Evolutionary conservation across 1,140 invertebrate species (phyloP).

Genomic region (Euwallacea fornicatus): DNA sequence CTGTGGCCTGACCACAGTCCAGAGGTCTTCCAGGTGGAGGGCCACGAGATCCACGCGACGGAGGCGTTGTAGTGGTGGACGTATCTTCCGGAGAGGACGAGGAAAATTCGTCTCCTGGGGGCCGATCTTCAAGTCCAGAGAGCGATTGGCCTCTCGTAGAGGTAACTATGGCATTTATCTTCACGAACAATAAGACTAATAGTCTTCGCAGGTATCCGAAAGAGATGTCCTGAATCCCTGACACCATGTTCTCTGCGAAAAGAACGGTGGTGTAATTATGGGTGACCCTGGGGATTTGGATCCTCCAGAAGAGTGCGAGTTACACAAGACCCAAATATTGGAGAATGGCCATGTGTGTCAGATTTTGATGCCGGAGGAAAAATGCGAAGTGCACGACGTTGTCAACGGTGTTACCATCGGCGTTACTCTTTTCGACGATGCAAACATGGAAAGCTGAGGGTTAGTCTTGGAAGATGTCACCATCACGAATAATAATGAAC

Average conservation of each 20-base stretch:
- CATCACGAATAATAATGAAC: constrained; percentile 23
- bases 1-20: constrained; percentile 66
- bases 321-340: constrained; percentile 37
- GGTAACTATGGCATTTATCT: constrained; percentile 13
- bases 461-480: constrained; percentile 17
- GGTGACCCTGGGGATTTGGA: constrained; percentile 31
- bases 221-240: constrained; percentile 49
- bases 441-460: constrained; percentile 30
- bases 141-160: constrained; percentile 52
- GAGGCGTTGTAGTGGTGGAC: constrained; percentile 36
- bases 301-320: constrained; percentile 38
- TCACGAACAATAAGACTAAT: background rate
- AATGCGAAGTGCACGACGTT: constrained; percentile 37
- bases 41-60: constrained; percentile 41
- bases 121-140: constrained; percentile 47
- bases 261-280: constrained; percentile 41
- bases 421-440: constrained; percentile 20
- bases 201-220: constrained; percentile 42
- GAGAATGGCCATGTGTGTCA: constrained; percentile 45
- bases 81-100: constrained; percentile 34
- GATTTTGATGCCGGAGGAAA: constrained; percentile 37
- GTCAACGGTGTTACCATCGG: constrained; percentile 32
- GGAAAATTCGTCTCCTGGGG: constrained; percentile 34
- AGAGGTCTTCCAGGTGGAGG: constrained; percentile 42
- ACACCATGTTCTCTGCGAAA: constrained; percentile 50